phyloP scores from a whole-genome alignment of 92 coral and sea anemone species.

The Bergia sp. region DNA sequence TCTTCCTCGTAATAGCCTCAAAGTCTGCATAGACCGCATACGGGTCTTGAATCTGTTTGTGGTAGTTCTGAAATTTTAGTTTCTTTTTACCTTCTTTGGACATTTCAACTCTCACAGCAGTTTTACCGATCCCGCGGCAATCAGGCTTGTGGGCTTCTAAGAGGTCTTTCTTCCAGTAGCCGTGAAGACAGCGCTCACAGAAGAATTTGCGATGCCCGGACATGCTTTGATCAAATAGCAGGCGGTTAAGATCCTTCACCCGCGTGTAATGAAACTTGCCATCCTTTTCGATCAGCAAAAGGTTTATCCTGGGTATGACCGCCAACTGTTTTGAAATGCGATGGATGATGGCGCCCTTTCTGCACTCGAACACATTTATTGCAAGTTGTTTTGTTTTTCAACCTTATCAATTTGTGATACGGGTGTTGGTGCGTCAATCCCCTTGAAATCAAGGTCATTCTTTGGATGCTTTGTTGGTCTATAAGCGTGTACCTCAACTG shows the following conservation, averaged over 20 bases:
- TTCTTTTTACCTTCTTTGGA: not conserved
- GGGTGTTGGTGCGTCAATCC: slow-evolving; percentile 27
- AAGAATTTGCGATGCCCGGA: not conserved
- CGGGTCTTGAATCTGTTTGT: slow-evolving; percentile 30
- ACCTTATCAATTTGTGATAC: not conserved
- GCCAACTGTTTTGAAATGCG: not conserved
- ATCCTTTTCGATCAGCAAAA: not conserved
- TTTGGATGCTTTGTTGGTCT: slow-evolving; percentile 4
- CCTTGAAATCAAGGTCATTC: not conserved
- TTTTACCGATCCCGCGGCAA: not conserved
- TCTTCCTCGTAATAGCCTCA: slow-evolving; percentile 37
- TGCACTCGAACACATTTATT: slow-evolving; percentile 42
- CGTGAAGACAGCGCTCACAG: slow-evolving; percentile 36
- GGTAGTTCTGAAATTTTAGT: not conserved
- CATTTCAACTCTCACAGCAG: slow-evolving; percentile 27
- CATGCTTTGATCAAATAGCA: not conserved
- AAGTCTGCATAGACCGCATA: slow-evolving; percentile 42
- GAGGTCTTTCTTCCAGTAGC: not conserved
- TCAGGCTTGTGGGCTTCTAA: not conserved
- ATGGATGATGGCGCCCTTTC: slow-evolving; percentile 11
- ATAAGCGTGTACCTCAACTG: not conserved
- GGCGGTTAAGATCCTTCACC: not conserved
- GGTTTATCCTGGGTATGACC: slow-evolving; percentile 38
- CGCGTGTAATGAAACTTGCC: no score
- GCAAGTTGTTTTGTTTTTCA: slow-evolving; percentile 9